phyloP scores from a whole-genome alignment of 2,888 invertebrate genomes.

The Deilephila elpenor region DNA sequence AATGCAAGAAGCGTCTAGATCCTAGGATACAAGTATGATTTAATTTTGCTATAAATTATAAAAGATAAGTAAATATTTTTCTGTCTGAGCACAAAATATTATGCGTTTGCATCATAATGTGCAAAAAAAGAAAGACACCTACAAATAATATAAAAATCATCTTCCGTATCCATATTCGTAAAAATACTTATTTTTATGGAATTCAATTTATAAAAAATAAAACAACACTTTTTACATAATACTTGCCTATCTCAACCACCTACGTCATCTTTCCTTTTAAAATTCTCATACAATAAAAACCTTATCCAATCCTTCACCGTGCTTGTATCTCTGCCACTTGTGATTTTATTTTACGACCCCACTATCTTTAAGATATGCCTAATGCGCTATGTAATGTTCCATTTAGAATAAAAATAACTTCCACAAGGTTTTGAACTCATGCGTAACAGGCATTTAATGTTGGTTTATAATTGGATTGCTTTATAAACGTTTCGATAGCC shows the following conservation, averaged over 20 bases:
- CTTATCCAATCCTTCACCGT: slow-evolving; percentile 50
- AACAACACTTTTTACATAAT: not conserved
- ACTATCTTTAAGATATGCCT: slow-evolving; percentile 67
- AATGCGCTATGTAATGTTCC: slow-evolving; percentile 60
- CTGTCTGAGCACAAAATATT: not conserved
- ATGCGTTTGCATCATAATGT: not conserved
- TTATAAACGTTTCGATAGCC: not conserved
- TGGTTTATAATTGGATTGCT: not conserved
- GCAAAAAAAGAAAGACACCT: too few species aligned
- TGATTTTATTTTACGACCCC: slow-evolving; percentile 68
- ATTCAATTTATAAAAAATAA: not conserved
- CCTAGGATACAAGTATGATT: not conserved
- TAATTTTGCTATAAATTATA: not conserved
- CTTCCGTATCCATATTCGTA: too few species aligned
- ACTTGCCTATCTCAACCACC: not conserved
- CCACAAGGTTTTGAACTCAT: not conserved
- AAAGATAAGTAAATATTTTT: not conserved
- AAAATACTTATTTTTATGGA: too few species aligned
- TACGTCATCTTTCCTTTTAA: not conserved
- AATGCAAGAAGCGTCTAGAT: not conserved
- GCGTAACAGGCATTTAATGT: not conserved
- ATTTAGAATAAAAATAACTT: slow-evolving; percentile 32
- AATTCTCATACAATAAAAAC: slow-evolving; percentile 23
- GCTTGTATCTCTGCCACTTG: slow-evolving; percentile 51
- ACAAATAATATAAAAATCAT: too few species aligned